phyloP scores from a whole-genome alignment of 2,888 invertebrate species.

The Cyclophora albipunctata region DNA sequence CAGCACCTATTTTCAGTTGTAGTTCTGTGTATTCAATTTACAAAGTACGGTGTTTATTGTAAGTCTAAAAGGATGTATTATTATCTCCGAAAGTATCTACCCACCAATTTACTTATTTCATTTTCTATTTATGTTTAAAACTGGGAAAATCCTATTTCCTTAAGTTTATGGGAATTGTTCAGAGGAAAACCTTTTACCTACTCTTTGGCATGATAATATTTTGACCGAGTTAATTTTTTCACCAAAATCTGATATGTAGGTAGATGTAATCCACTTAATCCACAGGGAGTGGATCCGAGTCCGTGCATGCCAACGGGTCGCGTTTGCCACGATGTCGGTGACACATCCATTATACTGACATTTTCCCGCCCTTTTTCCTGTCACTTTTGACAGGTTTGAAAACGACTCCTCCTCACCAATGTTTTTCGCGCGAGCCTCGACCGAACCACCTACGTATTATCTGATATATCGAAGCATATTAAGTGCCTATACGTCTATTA shows the following conservation, averaged over 20 bases:
- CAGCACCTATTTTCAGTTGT: slow-evolving; percentile 8
- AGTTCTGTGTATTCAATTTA: slow-evolving; percentile 5
- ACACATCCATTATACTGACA: slow-evolving; percentile 74
- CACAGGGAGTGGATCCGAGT: slow-evolving; percentile 50
- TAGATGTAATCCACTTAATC: slow-evolving; percentile 42
- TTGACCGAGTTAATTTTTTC: slow-evolving; percentile 31
- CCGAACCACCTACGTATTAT: slow-evolving; percentile 31
- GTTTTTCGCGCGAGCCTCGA: slow-evolving; percentile 52
- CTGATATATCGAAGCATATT: slow-evolving; percentile 26
- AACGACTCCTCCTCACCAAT: slow-evolving; percentile 65
- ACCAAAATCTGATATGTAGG: slow-evolving; percentile 40
- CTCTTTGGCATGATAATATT: no score
- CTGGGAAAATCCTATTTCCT: no score
- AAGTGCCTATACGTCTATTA: no score
- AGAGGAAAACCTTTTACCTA: no score
- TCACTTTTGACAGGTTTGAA: slow-evolving; percentile 72
- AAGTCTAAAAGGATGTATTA: not conserved
- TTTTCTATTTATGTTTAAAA: no score
- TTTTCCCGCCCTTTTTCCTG: slow-evolving; percentile 72
- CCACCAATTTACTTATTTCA: no score
- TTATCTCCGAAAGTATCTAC: no score
- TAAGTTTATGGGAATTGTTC: no score
- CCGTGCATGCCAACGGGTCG: slow-evolving; percentile 55
- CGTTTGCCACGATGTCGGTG: slow-evolving; percentile 61
- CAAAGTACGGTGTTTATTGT: not conserved